These are phyloP conservation scores for Leucania comma DNA, from an alignment of 2,888 invertebrate species.

Conservation along the genomic window DNA sequence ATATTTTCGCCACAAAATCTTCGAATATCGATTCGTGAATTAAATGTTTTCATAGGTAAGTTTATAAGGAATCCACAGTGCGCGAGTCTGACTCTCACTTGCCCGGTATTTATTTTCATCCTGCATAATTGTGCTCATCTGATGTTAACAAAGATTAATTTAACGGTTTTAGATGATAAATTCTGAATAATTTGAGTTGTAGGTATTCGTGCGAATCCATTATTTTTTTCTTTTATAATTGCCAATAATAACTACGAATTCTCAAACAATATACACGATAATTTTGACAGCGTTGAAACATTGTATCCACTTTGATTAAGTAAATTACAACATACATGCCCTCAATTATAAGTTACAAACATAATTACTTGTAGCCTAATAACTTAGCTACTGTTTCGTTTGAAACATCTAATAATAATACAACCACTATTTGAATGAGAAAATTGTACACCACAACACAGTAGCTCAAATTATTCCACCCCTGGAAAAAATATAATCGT, in stretches of 20 bases:
- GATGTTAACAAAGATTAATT: not conserved
- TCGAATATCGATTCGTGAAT: too few species aligned
- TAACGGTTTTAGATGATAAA: not conserved
- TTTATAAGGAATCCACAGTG: too few species aligned
- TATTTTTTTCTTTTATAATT: constrained; percentile 25
- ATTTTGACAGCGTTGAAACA: constrained; percentile 54
- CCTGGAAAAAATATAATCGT: constrained; percentile 48
- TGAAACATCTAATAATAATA: constrained; percentile 51
- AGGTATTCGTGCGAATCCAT: constrained; percentile 13
- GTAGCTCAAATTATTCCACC: constrained; percentile 54
- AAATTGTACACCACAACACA: constrained; percentile 58
- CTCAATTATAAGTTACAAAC: constrained; percentile 51
- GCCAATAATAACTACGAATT: constrained; percentile 31
- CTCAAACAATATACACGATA: constrained; percentile 33
- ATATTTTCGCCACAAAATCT: too few species aligned
- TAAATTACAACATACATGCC: constrained; percentile 41
- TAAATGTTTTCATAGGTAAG: too few species aligned
- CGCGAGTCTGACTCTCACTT: too few species aligned
- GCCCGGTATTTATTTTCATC: not conserved
- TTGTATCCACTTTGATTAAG: constrained; percentile 56
- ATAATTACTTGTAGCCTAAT: constrained; percentile 52
- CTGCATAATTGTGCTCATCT: not conserved
- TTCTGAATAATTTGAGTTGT: not conserved
- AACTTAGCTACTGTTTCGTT: constrained; percentile 53
- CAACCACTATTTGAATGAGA: constrained; percentile 41